Percentiles rank a stretch among this genome's conserved stretches.
Evolutionary conservation across 2,797 vertebrate species (phyloP).

Genomic region (Sebastolobus altivelis): DNA sequence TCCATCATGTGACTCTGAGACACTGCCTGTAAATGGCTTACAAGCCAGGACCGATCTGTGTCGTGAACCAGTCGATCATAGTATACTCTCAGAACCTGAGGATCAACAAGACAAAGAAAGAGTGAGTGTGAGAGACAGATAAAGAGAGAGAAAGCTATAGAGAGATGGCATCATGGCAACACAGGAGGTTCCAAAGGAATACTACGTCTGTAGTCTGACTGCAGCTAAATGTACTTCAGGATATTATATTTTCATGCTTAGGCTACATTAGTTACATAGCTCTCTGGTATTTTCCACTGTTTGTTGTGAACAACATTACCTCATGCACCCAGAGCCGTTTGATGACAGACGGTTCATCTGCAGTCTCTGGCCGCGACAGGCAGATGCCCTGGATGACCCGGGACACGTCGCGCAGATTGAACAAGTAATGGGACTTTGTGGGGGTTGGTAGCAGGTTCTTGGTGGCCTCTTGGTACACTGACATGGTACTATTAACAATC

Average conservation of each 20-base stretch:
- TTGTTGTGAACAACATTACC: constrained; percentile 75
- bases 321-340: constrained; percentile 95
- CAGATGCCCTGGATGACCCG: constrained; percentile 94
- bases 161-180: neutral
- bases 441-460: constrained; percentile 93
- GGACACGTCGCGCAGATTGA: constrained; percentile 93
- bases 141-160: neutral
- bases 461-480: constrained; percentile 90
- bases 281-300: neutral
- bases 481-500: constrained; percentile 88
- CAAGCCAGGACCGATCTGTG: constrained; percentile 88
- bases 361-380: constrained; percentile 90
- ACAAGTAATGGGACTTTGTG: constrained; percentile 94
- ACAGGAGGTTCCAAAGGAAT: neutral
- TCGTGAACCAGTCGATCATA: constrained; percentile 93
- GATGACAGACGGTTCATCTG: constrained; percentile 82
- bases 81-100: constrained; percentile 92
- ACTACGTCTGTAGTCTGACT: neutral
- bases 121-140: neutral
- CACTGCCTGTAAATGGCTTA: constrained; percentile 85
- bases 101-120: constrained; percentile 9
- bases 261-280: neutral
- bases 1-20: constrained; percentile 84
- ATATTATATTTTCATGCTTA: neutral
- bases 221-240: neutral